phyloP scores from a whole-genome alignment of 2,113 vertebrate genomes.

The Brienomyrus brachyistius region DNA sequence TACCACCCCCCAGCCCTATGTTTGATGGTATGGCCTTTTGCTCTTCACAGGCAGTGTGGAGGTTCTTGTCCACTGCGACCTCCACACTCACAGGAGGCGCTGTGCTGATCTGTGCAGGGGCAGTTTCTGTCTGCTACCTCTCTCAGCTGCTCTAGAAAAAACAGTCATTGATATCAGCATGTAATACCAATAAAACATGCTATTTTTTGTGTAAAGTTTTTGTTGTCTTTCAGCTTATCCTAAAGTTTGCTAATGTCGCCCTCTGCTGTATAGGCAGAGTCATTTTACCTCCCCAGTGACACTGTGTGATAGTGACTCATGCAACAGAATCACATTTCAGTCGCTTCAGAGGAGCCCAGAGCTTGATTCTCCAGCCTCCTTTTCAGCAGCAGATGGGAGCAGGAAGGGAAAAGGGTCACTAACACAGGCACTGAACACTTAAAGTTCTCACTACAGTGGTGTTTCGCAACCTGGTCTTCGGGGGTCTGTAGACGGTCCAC shows the following conservation, averaged over 20 bases:
- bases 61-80: constrained; percentile 32
- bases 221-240: constrained; percentile 23
- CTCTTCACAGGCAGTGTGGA: constrained; percentile 52
- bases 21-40: constrained; percentile 30
- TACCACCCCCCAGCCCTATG: neutral
- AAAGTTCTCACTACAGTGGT: neutral
- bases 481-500: neutral
- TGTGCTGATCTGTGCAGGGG: constrained; percentile 46
- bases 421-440: neutral
- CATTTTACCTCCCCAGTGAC: neutral
- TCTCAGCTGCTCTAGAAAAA: constrained; percentile 36
- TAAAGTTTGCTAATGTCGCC: neutral
- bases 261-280: neutral
- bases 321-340: neutral
- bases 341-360: neutral
- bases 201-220: neutral
- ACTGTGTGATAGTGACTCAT: neutral
- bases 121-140: constrained; percentile 44
- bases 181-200: neutral
- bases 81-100: constrained; percentile 47
- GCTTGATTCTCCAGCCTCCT: neutral
- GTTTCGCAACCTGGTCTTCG: neutral
- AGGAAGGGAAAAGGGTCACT: neutral
- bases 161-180: constrained; percentile 20
- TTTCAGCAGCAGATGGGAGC: neutral